These are phyloP conservation scores for Cynopterus brachyotis DNA, from an alignment of 2,113 vertebrate species.

Conservation along the genomic window DNA sequence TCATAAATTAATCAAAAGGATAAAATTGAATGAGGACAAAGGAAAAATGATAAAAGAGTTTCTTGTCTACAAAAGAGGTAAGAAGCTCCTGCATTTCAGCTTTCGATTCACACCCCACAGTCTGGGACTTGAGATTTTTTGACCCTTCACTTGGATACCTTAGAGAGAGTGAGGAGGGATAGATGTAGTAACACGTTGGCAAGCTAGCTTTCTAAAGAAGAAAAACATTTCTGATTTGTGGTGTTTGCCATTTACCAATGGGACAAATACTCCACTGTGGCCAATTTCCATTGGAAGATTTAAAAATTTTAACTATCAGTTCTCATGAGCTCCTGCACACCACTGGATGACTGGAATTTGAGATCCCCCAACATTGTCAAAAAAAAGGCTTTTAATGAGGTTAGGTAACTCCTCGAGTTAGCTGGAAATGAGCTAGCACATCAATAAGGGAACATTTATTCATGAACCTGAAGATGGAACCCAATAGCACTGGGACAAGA, in stretches of 20 bases:
- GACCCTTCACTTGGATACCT: neutral
- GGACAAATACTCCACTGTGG: neutral
- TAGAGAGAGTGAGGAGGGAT: neutral
- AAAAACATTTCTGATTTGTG: neutral
- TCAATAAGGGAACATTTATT: neutral
- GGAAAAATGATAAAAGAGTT: neutral
- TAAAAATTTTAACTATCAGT: neutral
- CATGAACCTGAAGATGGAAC: neutral
- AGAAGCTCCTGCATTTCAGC: neutral
- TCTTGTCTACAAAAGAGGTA: neutral
- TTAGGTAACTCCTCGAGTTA: neutral
- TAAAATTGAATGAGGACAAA: conserved; percentile 56
- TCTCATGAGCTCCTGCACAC: neutral
- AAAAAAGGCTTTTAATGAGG: neutral
- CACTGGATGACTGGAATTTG: neutral
- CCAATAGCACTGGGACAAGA: neutral
- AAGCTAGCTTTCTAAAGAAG: neutral
- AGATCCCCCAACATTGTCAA: no score
- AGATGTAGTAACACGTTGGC: neutral
- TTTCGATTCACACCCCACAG: neutral
- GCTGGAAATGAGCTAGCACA: neutral
- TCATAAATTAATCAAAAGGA: conserved; percentile 57
- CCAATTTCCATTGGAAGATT: conserved; percentile 9
- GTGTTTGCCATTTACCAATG: neutral
- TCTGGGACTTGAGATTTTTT: neutral